Evolutionary conservation across 1,140 invertebrate species (phyloP).

Genomic region (Octopus bimaculoides): DNA sequence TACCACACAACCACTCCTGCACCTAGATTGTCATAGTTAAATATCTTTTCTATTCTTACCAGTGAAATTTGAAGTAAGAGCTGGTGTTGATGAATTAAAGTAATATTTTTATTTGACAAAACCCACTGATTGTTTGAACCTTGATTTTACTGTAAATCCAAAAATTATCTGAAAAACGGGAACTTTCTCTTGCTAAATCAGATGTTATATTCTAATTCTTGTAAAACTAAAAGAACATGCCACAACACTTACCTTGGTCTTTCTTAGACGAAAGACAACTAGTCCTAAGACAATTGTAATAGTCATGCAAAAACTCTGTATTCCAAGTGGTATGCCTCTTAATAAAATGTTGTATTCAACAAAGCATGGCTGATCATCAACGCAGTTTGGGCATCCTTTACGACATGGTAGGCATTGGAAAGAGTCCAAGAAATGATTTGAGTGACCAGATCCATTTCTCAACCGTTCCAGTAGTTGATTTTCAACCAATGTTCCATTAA

Average conservation of each 20-base stretch:
- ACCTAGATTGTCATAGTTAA: no score
- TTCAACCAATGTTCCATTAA: constrained; percentile 48
- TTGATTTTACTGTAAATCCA: no score
- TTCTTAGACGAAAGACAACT: constrained; percentile 72
- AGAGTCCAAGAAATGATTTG: constrained; percentile 20
- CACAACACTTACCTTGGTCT: constrained; percentile 67
- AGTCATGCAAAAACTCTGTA: constrained; percentile 72
- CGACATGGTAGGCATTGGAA: constrained; percentile 65
- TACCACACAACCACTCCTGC: no score
- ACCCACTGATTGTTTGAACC: no score
- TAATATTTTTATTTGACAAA: no score
- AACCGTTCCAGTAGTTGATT: constrained; percentile 32
- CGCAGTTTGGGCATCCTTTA: constrained; percentile 61
- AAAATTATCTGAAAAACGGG: no score
- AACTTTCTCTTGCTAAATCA: no score
- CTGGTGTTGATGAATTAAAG: no score
- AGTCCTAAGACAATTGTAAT: constrained; percentile 69
- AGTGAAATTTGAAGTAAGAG: no score
- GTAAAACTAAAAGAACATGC: neutral
- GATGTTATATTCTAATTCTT: neutral
- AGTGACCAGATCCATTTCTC: constrained; percentile 27
- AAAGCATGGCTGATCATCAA: constrained; percentile 61
- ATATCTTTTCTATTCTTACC: no score
- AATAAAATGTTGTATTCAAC: constrained; percentile 64
- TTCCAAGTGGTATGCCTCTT: constrained; percentile 67